Percentiles rank a stretch among this genome's conserved stretches.
phyloP scores from a whole-genome alignment of 2,113 vertebrate species.

The Hypocryptadius cinnamomeus region DNA sequence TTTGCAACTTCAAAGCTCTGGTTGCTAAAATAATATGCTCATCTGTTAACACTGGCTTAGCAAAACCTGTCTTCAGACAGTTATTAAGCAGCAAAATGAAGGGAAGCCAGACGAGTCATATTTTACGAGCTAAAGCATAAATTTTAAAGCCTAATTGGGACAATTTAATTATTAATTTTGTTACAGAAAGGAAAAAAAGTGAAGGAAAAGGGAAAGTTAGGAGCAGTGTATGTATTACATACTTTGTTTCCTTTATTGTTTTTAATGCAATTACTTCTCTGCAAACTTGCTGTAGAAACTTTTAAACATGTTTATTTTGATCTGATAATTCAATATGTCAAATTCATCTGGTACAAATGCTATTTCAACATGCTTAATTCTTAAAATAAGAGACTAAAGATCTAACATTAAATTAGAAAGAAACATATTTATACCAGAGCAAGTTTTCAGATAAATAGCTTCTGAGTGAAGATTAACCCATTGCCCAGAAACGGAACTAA shows the following conservation, averaged over 20 bases:
- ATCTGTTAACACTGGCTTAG: neutral
- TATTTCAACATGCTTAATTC: neutral
- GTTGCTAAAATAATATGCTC: neutral
- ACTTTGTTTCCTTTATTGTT: neutral
- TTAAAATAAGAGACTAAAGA: neutral
- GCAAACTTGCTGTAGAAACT: neutral
- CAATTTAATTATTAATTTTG: neutral
- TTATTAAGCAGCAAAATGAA: neutral
- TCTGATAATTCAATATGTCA: neutral
- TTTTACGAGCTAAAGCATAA: neutral
- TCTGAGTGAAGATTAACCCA: neutral
- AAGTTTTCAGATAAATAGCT: neutral
- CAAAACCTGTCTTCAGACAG: neutral
- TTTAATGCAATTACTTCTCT: neutral
- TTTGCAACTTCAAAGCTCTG: neutral
- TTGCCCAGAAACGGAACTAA: conserved; percentile 4
- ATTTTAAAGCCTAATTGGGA: conserved; percentile 21
- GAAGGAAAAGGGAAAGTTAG: neutral
- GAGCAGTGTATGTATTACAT: neutral
- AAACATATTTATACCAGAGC: neutral
- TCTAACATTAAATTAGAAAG: neutral
- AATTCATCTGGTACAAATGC: neutral
- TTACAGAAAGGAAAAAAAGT: neutral
- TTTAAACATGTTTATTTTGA: neutral
- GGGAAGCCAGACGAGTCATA: neutral